Evolutionary conservation across 2,888 invertebrate genomes (phyloP).

Genomic region (Megamerina dolium): DNA sequence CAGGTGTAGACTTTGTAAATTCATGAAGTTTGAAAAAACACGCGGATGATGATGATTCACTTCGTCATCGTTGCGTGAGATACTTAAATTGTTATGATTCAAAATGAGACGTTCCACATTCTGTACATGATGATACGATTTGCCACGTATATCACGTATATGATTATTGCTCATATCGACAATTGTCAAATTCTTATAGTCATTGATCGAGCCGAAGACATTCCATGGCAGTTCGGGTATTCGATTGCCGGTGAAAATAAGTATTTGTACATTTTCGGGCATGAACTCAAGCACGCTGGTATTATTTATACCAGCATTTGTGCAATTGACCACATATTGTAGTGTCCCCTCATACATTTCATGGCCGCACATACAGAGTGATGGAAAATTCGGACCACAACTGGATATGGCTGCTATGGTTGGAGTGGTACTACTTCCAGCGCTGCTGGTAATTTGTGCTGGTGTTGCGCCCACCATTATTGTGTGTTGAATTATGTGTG

Average conservation of each 20-base stretch:
- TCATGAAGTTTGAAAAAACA: constrained; percentile 64
- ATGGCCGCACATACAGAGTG: constrained; percentile 55
- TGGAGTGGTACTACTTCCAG: background rate
- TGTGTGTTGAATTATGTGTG: too few species aligned
- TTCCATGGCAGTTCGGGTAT: constrained; percentile 62
- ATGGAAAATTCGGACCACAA: constrained; percentile 51
- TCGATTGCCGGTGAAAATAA: constrained; percentile 67
- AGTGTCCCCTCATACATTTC: constrained; percentile 51
- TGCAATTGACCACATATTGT: constrained; percentile 66
- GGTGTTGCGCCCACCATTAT: background rate
- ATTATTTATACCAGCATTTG: constrained; percentile 56
- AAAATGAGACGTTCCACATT: constrained; percentile 63
- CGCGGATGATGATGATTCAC: constrained; percentile 60
- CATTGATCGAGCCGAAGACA: constrained; percentile 60
- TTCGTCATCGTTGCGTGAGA: constrained; percentile 54
- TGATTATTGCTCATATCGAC: constrained; percentile 71
- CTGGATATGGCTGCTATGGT: constrained; percentile 27
- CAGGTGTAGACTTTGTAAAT: constrained; percentile 63
- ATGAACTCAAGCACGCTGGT: constrained; percentile 57
- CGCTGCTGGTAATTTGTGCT: constrained; percentile 1
- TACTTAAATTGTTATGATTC: constrained; percentile 64
- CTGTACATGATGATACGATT: constrained; percentile 67
- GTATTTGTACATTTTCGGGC: constrained; percentile 60
- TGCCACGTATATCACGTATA: constrained; percentile 65
- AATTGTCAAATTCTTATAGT: constrained; percentile 55